Conservation (phyloP, 2,797 vertebrate genomes). For the Zalophus californianus region DNA sequence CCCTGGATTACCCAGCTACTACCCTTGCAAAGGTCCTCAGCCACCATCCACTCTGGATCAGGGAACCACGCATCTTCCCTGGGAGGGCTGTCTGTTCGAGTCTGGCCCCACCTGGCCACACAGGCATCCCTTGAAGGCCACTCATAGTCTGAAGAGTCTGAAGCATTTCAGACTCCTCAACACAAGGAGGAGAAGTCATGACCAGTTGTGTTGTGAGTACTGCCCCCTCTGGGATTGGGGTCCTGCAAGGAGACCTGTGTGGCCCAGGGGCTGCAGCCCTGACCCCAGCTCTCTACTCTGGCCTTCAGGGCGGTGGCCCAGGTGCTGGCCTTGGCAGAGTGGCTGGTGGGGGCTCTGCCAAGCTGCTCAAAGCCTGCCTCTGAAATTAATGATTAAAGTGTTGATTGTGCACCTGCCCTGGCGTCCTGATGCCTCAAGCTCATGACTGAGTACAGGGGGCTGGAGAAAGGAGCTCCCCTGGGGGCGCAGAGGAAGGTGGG, state of each 20-base stretch:
- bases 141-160: background rate
- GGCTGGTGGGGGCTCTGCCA: background rate
- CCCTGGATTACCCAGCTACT: background rate
- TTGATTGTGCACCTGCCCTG: background rate
- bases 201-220: background rate
- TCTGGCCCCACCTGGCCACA: background rate
- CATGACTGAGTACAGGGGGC: rapidly evolving
- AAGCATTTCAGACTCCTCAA: background rate
- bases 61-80: background rate
- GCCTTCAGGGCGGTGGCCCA: rapidly evolving
- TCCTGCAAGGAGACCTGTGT: background rate
- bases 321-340: background rate
- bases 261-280: background rate
- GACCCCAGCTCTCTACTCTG: background rate
- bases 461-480: rapidly evolving
- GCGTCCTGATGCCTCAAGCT: background rate
- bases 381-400: constrained; percentile 73
- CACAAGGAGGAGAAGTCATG: background rate
- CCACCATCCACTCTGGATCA: background rate
- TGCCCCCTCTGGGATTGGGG: background rate
- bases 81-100: background rate
- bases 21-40: background rate
- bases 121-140: background rate
- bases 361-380: background rate
- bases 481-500: background rate